Evolutionary conservation across 2,113 vertebrate genomes (phyloP), one percentile per base, ranked within the genome.

Genomic region (Myotis lucifugus): DNA sequence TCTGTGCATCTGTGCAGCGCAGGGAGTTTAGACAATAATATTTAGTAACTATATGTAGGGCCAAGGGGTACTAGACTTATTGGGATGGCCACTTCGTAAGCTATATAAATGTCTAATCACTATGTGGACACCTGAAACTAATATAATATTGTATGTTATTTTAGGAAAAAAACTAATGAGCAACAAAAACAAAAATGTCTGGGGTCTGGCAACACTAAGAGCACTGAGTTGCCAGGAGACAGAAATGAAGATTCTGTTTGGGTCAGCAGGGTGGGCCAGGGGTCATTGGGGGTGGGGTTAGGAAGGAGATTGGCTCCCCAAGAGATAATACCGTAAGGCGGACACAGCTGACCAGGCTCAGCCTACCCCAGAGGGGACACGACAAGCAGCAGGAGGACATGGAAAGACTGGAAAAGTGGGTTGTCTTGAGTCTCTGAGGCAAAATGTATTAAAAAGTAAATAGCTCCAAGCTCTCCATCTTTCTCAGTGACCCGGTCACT

Each of bases 401-500:
- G 4, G 19, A 34, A 79, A 66, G 19, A 8, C n/a, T 52, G 14
- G 54, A 64, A 70, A 29, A 4, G 9, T 48, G 32, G 27, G 15
- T 5, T 34, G 5, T 61, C 13, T 56, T 42, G 29, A 70, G 23
- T 34, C 74, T 19, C 69, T 9, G 13, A 66, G 89, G 56, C 40
- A 77, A 91, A 27, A 48, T 23, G 74, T 13, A 1, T 42, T 23
- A 32, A 86, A 83, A 78, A 8, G 91, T 66, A 85, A 78, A 56
- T 11, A 54, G 19, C 25, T 76, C 86, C 79, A 27, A 89, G 56
- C 2, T 23, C 19, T 27, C 25, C 42, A 48, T 42, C 46, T 46
- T 95, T 54, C 29, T 70, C 78, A 3, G 59, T 10, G 34, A 79
- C 90, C 11, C 61, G 59, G 66, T 95, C 46, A 42, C 92, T 54